phyloP scores from a whole-genome alignment of 2,797 vertebrate genomes.

The Pantherophis vulpinus region DNA sequence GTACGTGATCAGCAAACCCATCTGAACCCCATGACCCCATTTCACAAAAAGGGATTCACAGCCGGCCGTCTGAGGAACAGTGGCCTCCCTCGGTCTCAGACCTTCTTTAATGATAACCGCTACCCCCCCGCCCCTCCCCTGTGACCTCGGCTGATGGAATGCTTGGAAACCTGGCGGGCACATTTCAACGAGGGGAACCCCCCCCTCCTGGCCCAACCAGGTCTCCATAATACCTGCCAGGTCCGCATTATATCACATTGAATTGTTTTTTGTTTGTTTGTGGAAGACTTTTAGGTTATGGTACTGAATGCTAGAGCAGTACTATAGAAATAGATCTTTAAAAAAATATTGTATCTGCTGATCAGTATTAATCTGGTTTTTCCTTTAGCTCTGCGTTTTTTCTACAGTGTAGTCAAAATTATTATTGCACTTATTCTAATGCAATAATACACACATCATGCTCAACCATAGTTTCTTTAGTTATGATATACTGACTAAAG shows the following conservation, averaged over 20 bases:
- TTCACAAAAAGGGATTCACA: no score
- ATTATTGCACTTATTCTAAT: background rate
- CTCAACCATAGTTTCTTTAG: background rate
- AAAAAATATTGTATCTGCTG: background rate
- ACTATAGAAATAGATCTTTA: background rate
- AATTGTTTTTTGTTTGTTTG: background rate
- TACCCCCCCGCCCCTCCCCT: no score
- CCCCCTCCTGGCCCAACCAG: no score
- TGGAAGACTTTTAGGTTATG: background rate
- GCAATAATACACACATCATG: background rate
- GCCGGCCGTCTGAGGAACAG: no score
- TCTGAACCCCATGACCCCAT: no score
- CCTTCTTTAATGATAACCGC: no score
- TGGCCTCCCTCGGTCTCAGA: no score
- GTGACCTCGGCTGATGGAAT: no score
- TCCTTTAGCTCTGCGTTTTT: background rate
- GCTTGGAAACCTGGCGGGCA: no score
- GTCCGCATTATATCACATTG: background rate
- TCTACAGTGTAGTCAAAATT: background rate
- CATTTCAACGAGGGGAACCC: no score
- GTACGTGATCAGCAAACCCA: no score
- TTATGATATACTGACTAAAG: background rate
- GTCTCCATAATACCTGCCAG: no score
- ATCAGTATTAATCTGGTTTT: background rate
- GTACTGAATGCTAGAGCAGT: background rate